phyloP scores from a whole-genome alignment of 2,113 vertebrate genomes.

The Oplegnathus fasciatus region DNA sequence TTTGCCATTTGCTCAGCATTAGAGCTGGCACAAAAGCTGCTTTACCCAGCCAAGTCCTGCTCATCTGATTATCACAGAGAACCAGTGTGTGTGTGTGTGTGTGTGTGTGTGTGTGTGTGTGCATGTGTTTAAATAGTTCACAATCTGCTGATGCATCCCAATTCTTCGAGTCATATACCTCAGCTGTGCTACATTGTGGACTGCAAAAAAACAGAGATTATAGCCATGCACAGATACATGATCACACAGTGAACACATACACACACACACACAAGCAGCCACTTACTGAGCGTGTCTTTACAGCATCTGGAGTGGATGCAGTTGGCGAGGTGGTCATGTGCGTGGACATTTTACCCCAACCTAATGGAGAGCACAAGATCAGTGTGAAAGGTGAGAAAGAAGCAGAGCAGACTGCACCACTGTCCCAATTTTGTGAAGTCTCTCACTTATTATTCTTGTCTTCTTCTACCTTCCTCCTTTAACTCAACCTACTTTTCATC shows the following conservation, averaged over 20 bases:
- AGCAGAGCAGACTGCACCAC: background rate
- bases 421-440: background rate
- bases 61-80: conserved; percentile 43
- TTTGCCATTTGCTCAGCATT: conserved; percentile 39
- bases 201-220: background rate
- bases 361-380: conserved; percentile 93
- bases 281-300: conserved; percentile 21
- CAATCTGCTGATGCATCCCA: conserved; percentile 50
- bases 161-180: conserved; percentile 35
- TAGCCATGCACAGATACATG: background rate
- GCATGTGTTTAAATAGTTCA: conserved; percentile 49
- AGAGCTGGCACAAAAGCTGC: conserved; percentile 25
- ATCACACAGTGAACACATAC: background rate
- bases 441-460: background rate
- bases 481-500: background rate
- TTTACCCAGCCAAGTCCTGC: conserved; percentile 16
- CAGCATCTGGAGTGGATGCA: conserved; percentile 94
- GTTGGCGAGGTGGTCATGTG: conserved; percentile 95
- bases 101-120: conserved; percentile 3
- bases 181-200: conserved; percentile 17
- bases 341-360: conserved; percentile 93
- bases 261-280: background rate
- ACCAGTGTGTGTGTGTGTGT: conserved; percentile 7
- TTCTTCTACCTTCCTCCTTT: background rate
- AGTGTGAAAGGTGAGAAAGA: conserved; percentile 91